Base-by-base conservation (phyloP, 2,113 vertebrate genomes). In the Urocitellus parryii region DNA sequence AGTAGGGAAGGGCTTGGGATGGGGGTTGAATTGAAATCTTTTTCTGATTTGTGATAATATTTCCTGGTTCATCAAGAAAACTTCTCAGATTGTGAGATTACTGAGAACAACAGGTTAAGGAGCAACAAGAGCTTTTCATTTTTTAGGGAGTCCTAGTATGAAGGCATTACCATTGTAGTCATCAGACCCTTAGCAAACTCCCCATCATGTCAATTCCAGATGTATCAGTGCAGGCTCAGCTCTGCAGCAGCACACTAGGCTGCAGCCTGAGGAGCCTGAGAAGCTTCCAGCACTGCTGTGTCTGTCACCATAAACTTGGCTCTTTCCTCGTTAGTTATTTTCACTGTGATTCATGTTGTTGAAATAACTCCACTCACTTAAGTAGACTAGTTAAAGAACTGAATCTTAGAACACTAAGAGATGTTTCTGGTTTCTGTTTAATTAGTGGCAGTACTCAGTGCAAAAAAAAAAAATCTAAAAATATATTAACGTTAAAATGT, bases 61-160 rank as follows among this genome's bases (percentile, higher is more conserved):
- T 88, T 88, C 25, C 82, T 95, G 65, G 51, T 53, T 56, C 51
- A 14, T 53, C 48, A 13, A 51, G 48, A 91, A 96, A 97, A 95
- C 82, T 97, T 58, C 97, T 95, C 61, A 97, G 84, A 96, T 92
- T 97, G 96, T 32, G 53, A 95, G 97, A 93, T 97, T 90, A 96
- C 96, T 95, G 92, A 80, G 6, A 88, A 97, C 13, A 96, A 37
- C 90, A 76, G 92, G 91, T 96, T 73, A 96, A 85, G 48, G 91
- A 95, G 95, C 92, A 97, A 91, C 84, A 68, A 68, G 96, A 78
- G 93, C 81, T 89, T 95, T 98, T 96, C 45, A 25, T 94, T 58
- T 98, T 91, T 96, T 94, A 97, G 94, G 56, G 45, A 93, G 93
- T 92, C 94, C 89, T 95, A 93, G 74, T 65, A 45, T 58, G 96